A percentile compares a stretch with the other conserved stretches of the same genome.
These are phyloP conservation scores for Ericerus pela DNA, from an alignment of 1,140 invertebrate species.

Conservation along the genomic window DNA sequence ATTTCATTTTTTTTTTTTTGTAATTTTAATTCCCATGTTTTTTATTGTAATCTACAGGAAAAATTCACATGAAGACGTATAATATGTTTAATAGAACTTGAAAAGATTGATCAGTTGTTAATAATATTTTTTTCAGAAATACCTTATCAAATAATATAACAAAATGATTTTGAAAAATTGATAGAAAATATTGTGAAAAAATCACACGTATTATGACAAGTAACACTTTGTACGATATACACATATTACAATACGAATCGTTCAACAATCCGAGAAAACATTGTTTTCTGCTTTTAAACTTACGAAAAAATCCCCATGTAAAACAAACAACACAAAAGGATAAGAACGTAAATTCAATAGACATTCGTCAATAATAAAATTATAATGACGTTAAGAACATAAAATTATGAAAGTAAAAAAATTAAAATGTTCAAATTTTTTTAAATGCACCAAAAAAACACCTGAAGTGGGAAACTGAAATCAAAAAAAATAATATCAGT, in stretches of 20 bases:
- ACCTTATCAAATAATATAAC: too few species aligned
- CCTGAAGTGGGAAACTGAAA: not conserved
- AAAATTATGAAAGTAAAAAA: not conserved
- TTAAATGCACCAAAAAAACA: not conserved
- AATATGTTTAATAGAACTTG: too few species aligned
- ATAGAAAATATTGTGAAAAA: not conserved
- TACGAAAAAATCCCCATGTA: not conserved
- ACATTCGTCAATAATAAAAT: not conserved
- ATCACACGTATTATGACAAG: too few species aligned
- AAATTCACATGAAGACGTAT: too few species aligned
- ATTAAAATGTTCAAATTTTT: not conserved
- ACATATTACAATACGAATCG: not conserved
- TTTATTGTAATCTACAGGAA: not conserved
- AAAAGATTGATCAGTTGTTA: too few species aligned
- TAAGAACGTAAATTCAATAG: not conserved
- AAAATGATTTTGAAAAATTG: not conserved
- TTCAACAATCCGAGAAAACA: not conserved
- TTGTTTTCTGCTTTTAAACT: not conserved
- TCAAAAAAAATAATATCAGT: not conserved
- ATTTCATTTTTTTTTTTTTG: not conserved
- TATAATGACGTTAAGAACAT: not conserved
- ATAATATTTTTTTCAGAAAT: too few species aligned
- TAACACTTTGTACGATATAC: not conserved
- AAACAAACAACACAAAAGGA: not conserved
- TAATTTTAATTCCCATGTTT: not conserved